These are phyloP conservation scores for Ptilonorhynchus violaceus DNA, from an alignment of 2,113 vertebrate species.

Conservation along the genomic window DNA sequence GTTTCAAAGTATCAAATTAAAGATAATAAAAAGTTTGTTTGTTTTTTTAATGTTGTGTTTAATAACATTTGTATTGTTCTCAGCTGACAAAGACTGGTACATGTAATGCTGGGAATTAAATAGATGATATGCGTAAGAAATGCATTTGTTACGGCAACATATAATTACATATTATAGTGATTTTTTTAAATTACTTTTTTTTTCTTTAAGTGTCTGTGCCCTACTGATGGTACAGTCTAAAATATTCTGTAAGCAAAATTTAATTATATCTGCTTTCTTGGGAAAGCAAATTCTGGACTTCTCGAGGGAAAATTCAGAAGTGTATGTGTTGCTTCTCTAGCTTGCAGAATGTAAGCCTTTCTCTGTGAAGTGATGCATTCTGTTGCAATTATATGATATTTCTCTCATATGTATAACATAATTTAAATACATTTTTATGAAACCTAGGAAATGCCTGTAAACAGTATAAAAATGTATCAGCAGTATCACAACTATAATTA, in stretches of 20 bases:
- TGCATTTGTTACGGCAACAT: constrained; percentile 6
- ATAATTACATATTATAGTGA: background rate
- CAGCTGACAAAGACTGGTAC: background rate
- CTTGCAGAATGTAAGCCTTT: background rate
- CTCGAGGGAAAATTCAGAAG: background rate
- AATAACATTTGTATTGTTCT: background rate
- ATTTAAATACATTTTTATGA: background rate
- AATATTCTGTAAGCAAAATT: constrained; percentile 1
- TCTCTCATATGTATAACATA: background rate
- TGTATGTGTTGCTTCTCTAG: background rate
- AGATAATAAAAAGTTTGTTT: constrained; percentile 36
- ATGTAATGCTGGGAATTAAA: background rate
- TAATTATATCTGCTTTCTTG: background rate
- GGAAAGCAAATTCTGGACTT: background rate
- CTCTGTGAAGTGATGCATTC: background rate
- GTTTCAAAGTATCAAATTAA: constrained; percentile 65
- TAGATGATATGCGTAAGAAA: background rate
- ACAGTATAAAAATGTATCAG: background rate
- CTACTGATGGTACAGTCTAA: background rate
- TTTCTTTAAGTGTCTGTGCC: background rate
- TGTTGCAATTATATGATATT: background rate
- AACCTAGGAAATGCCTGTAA: background rate
- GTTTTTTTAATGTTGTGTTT: background rate
- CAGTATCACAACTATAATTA: background rate
- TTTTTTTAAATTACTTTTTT: background rate